Base-by-base conservation (phyloP, 2,888 invertebrate species). In the Caenorhabditis uteleia region DNA sequence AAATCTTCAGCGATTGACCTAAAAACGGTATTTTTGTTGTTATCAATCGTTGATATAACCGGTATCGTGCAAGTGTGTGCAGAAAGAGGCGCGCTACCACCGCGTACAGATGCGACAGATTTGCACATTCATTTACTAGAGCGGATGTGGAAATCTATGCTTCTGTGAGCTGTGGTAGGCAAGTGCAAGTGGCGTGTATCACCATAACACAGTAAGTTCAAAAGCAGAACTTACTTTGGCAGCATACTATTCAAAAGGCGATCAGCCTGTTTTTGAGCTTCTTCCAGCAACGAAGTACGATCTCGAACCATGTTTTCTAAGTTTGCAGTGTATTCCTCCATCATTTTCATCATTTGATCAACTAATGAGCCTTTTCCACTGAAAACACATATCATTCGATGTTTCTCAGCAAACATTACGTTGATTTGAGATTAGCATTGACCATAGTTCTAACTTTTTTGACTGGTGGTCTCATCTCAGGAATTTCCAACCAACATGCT, bases 301-400 rank as follows among this genome's bases (percentile, higher is more conserved):
- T 81, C 81, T 44, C 77, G 69, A 7, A 81, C 81, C 51, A 81
- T 72, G 16, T 69, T 69, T 43, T 81, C 81, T 29, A 82, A 53
- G 47, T 82, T 81, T 1, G 79, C 75, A 8, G 80, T 82, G 62
- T 81, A 81, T 54, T 71, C 58, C 45, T 78, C 78, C 78, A 78
- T 78, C 78, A 78, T 78, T 65, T 82, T 78, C 75, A 82, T 79
- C 81, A 81, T 81, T 55, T 81, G 81, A 54, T 81, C 81, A 14
- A 81, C 81, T 14, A 81, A 64, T 1, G 81, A 76, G 3, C 81
- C 81, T 54, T 77, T 78, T 34, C 77, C 78, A 8, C 77, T 78
- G 44, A 42, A 72, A 59, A 16, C 20, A 23, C 14, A 43, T 20
- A n/a, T 2, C 10, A 16, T 21, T 40, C 21, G 14, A 44, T 4